Evolutionary conservation across 2,113 vertebrate species (phyloP).

Genomic region (Aphelocoma coerulescens): DNA sequence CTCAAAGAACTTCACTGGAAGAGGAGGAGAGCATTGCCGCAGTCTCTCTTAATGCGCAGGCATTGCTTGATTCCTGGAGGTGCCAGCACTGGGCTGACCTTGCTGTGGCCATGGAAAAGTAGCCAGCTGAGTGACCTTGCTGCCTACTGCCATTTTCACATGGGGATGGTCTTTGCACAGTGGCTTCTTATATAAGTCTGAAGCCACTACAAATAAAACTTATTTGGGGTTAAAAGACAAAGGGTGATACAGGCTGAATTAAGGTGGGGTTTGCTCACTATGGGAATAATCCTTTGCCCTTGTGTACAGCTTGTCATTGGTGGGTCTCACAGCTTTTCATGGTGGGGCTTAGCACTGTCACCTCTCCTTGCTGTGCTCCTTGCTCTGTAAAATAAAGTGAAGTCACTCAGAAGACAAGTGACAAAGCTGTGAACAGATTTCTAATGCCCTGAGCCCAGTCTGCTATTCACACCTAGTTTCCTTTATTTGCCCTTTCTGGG

Average conservation of each 20-base stretch:
- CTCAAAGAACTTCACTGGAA: not conserved
- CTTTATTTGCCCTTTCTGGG: not conserved
- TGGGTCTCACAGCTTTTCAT: not conserved
- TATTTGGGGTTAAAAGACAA: not conserved
- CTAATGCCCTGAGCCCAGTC: not conserved
- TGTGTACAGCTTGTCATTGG: rapidly evolving
- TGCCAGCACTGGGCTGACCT: not conserved
- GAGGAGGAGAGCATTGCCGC: not conserved
- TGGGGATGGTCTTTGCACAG: not conserved
- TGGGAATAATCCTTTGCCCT: not conserved
- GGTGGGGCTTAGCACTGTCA: not conserved
- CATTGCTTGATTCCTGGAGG: not conserved
- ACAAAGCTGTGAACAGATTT: not conserved
- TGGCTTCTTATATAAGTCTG: not conserved
- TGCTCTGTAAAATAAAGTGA: not conserved
- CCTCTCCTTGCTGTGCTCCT: not conserved
- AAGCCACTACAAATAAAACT: not conserved
- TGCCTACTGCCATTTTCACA: not conserved
- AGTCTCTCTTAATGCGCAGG: not conserved
- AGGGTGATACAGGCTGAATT: not conserved
- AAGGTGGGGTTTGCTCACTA: rapidly evolving
- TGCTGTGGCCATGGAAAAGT: not conserved
- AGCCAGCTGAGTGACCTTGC: not conserved
- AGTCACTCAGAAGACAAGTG: not conserved
- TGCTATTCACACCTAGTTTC: not conserved